These are phyloP conservation scores for Cyanoliseus patagonus DNA, from an alignment of 2,113 vertebrate species.

Conservation along the genomic window DNA sequence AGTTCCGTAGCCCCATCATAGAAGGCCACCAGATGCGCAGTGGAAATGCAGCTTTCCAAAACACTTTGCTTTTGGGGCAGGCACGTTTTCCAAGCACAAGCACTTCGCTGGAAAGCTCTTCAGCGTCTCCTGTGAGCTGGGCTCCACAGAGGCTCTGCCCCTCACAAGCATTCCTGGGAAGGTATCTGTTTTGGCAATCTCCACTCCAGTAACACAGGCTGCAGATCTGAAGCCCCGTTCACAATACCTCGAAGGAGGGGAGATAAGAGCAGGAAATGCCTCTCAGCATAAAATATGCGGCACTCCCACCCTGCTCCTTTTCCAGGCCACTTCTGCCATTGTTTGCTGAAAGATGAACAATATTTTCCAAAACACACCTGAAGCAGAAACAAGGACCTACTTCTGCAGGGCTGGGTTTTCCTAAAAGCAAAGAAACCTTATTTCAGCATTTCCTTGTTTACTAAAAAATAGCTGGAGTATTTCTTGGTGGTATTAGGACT, in stretches of 20 bases:
- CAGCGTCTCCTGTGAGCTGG: not conserved
- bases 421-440: not conserved
- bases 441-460: not conserved
- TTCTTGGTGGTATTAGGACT: not conserved
- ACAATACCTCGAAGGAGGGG: conserved; percentile 57
- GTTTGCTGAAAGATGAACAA: conserved; percentile 35
- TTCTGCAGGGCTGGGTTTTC: not conserved
- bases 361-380: conserved; percentile 45
- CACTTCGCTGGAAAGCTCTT: not conserved
- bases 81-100: not conserved
- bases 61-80: rapidly evolving
- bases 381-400: not conserved
- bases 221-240: not conserved
- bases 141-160: not conserved
- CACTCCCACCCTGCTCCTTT: conserved; percentile 51
- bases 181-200: conserved; percentile 44
- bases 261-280: conserved; percentile 60
- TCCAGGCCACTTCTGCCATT: conserved; percentile 43
- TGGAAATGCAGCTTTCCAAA: not conserved
- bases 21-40: too few relatives aligned
- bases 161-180: not conserved
- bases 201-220: not conserved
- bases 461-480: not conserved
- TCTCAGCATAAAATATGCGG: not conserved
- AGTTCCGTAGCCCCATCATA: too few relatives aligned